Evolutionary conservation across 2,797 vertebrate genomes (phyloP), one percentile per base, ranked within the genome.

Genomic region (Paguma larvata): DNA sequence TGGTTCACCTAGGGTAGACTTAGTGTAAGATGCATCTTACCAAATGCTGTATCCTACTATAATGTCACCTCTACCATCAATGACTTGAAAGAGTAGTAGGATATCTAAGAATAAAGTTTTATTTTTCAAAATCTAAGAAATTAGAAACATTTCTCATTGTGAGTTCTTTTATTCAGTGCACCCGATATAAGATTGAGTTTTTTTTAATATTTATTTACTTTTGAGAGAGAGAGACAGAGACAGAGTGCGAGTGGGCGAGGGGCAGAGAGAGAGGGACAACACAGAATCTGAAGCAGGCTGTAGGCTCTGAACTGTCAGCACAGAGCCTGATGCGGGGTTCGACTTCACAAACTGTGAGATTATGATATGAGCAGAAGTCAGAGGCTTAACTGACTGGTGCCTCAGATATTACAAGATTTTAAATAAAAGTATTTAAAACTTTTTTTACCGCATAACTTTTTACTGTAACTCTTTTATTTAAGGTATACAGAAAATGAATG

Each of bases 71-170:
- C 38, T 0, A 70, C 32, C 38, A 70, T 65, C 56, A 38, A 8
- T 67, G 38, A 84, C 32, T 46, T 79, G 38, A 93, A 1, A 68
- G 41, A 85, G 6, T 59, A 70, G 77, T 63, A 75, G 15, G 5
- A 90, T 90, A 86, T 96, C 44, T 90, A 92, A 84, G 51, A 6
- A 75, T 80, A 84, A 94, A 27, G 16, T 78, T 89, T 95, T 79
- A 68, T 84, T 92, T 79, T 91, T 82, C 46, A n/a, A 70, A 91
- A 84, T 32, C 70, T 30, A 78, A 82, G 48, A 94, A 94, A 41
- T 92, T 12, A 90, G 85, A 95, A 96, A 86, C 14, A 78, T 78
- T 92, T 90, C 30, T 92, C 0, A 25, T 3, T 38, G 59, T 0
- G 87, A 79, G 14, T 75, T 5, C 25, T 73, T 94, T 83, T 32